Evolutionary conservation across 2,113 vertebrate species (phyloP), one percentile per base, ranked within the genome.

Genomic region (Daphoenositta chrysoptera): DNA sequence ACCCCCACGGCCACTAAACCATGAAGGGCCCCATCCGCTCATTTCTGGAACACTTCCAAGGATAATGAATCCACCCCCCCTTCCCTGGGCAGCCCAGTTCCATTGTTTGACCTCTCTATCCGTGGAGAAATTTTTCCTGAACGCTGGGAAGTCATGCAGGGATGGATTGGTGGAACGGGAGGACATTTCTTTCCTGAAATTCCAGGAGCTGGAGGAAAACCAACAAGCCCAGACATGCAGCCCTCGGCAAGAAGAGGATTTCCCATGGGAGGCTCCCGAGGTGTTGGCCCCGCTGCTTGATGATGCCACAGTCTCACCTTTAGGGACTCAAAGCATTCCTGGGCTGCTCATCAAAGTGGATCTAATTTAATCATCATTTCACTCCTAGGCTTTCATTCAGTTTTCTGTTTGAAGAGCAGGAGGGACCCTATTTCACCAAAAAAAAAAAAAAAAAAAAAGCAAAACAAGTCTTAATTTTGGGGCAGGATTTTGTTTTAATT

Each of bases 281-380:
- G 66, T 76, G 86, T 64, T 0, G 0, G 75, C 76, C n/a, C 40
- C 0, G 0, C 40, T 24, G 16, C 35, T 3, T 15, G 12, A 30
- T 23, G 37, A 24, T 39, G 42, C 50, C 44, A 5, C 2, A 1
- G 5, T 45, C 63, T 77, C 13, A 3, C 58, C 51, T 81, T 57
- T 57, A 10, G 35, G 54, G 30, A 63, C 42, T 84, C n/a, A 84
- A 85, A 84, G 56, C 47, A 80, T 80, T 53, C 53, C 39, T 90
- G 37, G 51, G 42, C 47, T 82, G 30, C 54, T 82, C 57, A 44
- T 75, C 79, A 80, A 53, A 28, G 40, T 7, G 2, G 56, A 17
- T 42, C 72, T 92, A 64, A 93, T 51, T 21, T 16, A 56, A 92
- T 72, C 40, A 71, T 76, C 42, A n/a, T 51, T 79, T 65, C 86